Conservation (phyloP, 2,113 vertebrate species). For the Galemys pyrenaicus region DNA sequence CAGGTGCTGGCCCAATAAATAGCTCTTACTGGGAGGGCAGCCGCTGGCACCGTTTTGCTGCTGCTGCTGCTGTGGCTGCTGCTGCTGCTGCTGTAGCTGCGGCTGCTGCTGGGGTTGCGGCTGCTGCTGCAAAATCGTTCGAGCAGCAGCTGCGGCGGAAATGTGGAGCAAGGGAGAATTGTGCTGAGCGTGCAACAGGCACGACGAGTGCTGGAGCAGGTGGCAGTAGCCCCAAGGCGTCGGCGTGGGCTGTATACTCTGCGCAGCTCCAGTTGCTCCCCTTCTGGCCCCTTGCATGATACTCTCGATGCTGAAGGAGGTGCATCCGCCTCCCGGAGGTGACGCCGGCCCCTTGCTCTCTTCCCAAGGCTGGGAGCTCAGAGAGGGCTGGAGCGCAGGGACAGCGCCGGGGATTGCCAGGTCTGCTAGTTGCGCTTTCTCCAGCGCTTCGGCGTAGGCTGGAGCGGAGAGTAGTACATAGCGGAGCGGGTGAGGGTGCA, state of each 20-base stretch:
- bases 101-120: not conserved
- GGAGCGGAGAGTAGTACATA: conserved; percentile 66
- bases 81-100: not conserved
- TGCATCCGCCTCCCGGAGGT: not conserved
- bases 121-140: not conserved
- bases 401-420: not conserved
- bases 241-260: not conserved
- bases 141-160: not conserved
- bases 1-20: not conserved
- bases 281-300: conserved; percentile 56
- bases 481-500: conserved; percentile 19
- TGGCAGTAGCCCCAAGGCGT: conserved; percentile 66
- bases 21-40: not conserved
- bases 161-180: not conserved
- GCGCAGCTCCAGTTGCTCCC: not conserved
- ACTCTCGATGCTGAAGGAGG: conserved; percentile 75
- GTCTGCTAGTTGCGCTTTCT: not conserved
- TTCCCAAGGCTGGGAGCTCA: not conserved
- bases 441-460: not conserved
- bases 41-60: not conserved
- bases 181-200: conserved; percentile 30
- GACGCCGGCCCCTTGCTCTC: not conserved
- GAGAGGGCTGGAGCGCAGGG: not conserved
- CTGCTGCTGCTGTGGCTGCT: not conserved
- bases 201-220: conserved; percentile 53